Evolutionary conservation across 64 coral and sea anemone species (phyloP), one percentile per base, ranked within the genome.

Genomic region (Porites lutea): DNA sequence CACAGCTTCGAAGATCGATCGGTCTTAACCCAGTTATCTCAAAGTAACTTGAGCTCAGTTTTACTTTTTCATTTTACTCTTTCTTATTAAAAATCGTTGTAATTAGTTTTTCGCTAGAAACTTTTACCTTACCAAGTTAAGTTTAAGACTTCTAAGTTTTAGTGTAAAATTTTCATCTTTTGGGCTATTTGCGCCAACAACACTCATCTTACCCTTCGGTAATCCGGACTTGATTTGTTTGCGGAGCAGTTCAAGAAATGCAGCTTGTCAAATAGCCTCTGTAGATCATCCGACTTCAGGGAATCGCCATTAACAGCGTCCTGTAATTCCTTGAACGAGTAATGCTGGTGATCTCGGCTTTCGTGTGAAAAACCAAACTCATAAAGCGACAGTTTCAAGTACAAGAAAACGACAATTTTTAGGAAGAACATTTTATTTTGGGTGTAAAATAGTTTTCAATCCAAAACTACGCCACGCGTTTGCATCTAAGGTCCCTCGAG

Each of bases 321-420:
- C 16, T 64, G 81, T 5, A 84, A 48, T 45, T 47, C 63, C 12
- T 66, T 67, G 18, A 84, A 84, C 11, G 61, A 68, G 14, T 84
- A 84, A 19, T 84, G 81, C 43, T 84, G 62, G 46, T 84, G 81
- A 11, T 84, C 68, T 8, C 61, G 81, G n/a, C 64, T 65, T 51
- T 84, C 81, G 44, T 84, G 81, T 2, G 81, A 67, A 52, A 45
- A 48, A 66, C 27, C 81, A 49, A 84, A 20, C 64, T 10, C 9
- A 16, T 7, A 23, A 1, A 84, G 23, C 7, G 15, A 50, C 18
- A 84, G 64, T 8, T 51, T 52, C 44, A 63, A 68, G 13, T 18
- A 84, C 81, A 84, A 8, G 27, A 84, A 8, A 50, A 64, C 19
- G 48, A 3, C 13, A 0, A 52, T 18, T 84, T 68, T 67, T 19